Evolutionary conservation across 1,140 invertebrate genomes (phyloP).

Genomic region (Temnothorax longispinosus): DNA sequence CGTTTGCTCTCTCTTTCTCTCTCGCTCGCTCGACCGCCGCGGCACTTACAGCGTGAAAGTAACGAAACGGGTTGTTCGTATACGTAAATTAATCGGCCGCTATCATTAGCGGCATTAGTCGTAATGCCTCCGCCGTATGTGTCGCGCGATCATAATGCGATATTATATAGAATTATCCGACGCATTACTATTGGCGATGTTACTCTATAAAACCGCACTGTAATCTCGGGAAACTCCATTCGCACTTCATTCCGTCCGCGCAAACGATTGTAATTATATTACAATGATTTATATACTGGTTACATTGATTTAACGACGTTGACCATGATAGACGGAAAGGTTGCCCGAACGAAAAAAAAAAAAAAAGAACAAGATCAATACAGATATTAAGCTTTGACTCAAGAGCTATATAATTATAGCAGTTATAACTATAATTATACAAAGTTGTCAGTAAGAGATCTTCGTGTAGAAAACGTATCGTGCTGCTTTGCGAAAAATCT

Average conservation of each 20-base stretch:
- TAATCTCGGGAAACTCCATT: conserved; percentile 43
- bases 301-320: conserved; percentile 41
- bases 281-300: conserved; percentile 41
- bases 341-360: conserved; percentile 7
- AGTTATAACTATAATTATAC: not conserved
- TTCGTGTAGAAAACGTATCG: not conserved
- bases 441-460: not conserved
- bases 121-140: conserved; percentile 7
- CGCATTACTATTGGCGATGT: conserved; percentile 12
- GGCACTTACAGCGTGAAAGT: conserved; percentile 53
- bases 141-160: not conserved
- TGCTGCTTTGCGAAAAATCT: not conserved
- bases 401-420: not conserved
- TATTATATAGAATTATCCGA: conserved; percentile 32
- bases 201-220: not conserved
- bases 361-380: not conserved
- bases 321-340: not conserved
- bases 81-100: conserved; percentile 49
- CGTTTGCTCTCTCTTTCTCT: not conserved
- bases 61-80: conserved; percentile 55
- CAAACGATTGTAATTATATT: conserved; percentile 41
- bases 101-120: conserved; percentile 50
- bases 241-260: conserved; percentile 26
- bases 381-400: conserved; percentile 2
- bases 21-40: not conserved